Base-by-base conservation (phyloP, 2,888 invertebrate genomes). In the Achlya flavicornis region DNA sequence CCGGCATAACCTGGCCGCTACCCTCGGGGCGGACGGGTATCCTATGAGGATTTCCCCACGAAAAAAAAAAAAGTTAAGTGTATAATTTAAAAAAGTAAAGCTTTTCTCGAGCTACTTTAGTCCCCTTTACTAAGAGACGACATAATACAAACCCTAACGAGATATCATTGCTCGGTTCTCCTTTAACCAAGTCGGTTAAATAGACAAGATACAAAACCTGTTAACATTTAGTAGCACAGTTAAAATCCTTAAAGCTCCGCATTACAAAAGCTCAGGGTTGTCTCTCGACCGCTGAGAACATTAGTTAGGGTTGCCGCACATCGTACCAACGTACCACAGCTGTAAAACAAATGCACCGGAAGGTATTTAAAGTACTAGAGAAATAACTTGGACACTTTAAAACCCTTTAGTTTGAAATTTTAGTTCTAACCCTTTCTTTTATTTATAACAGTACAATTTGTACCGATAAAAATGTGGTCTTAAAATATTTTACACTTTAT, bases 291-390 rank as follows among this genome's bases (percentile, higher is more conserved):
- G 19, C 53, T 10, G 53, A 53, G 53, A 16, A 53, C 53, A 53
- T 53, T 53, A 53, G 53, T 53, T 53, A 53, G 53, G 53, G 53
- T 53, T 53, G 53, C 53, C 53, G 53, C 53, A 53, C 53, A 53
- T 53, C 53, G 53, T 53, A 19, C 53, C 19, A 53, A 53, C 53
- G 10, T 53, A 53, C 53, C 53, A 7, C 53, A 53, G 19, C 53
- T n/a, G 53, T 53, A 19, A 19, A 53, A 53, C 53, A 53, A 53
- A 53, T 53, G 53, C 53, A 53, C 53, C 19, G 53, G 53, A 53
- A 19, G 53, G 19, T 53, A 53, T 53, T 53, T 53, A 53, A 53
- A 53, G 19, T 53, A 19, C 53, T 19, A 10, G 3, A 53, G 19
- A 53, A n/a, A 46, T 46, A 46, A 46, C 46, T 46, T n/a, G n/a